Base-by-base conservation (phyloP, 2,888 invertebrate species). In the Lepidochitona cinerea region DNA sequence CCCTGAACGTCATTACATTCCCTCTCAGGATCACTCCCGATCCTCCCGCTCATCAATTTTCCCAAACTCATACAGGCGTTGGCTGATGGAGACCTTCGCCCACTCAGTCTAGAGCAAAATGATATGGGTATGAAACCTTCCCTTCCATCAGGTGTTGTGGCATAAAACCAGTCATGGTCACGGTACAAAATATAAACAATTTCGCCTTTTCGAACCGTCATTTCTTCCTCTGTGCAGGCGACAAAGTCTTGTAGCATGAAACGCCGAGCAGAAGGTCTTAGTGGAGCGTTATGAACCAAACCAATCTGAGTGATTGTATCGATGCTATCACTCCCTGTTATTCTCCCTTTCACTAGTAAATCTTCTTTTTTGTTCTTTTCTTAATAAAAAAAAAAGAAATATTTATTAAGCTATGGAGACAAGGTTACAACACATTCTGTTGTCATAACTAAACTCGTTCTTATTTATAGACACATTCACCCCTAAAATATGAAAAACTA, bases 151-250 rank as follows among this genome's bases (percentile, higher is more conserved):
- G 96, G 96, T 1, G 96, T 95, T 88, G 97, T 96, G 0, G 98
- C 97, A 91, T 98, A 98, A 9, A 97, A 97, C 98, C 98, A 98
- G 91, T 98, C 97, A 89, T 97, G 97, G 91, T 98, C 98, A 82
- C 97, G 93, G 91, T 98, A 98, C 77, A 98, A 92, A 77, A 97
- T 95, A 91, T 97, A 96, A n/a, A 97, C 97, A 93, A 94, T 54
- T 18, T 83, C 79, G 82, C 98, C 97, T 70, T 97, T 93, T 91
- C 95, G 95, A 70, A 95, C 95, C 92, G 96, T 96, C 64, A 98
- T 92, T 89, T 98, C 97, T 91, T 97, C 97, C 89, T 97, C 97
- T 0, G 97, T 97, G 89, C 97, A 97, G 0, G 97, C 97, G 18
- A 95, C 95, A 89, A 98, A 98, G 90, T 97, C 97, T 23, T 85